A percentile compares a stretch with the other conserved stretches of the same genome.
These are phyloP conservation scores for Tyrophagus putrescentiae DNA, from an alignment of 1,140 invertebrate species.

Conservation along the genomic window DNA sequence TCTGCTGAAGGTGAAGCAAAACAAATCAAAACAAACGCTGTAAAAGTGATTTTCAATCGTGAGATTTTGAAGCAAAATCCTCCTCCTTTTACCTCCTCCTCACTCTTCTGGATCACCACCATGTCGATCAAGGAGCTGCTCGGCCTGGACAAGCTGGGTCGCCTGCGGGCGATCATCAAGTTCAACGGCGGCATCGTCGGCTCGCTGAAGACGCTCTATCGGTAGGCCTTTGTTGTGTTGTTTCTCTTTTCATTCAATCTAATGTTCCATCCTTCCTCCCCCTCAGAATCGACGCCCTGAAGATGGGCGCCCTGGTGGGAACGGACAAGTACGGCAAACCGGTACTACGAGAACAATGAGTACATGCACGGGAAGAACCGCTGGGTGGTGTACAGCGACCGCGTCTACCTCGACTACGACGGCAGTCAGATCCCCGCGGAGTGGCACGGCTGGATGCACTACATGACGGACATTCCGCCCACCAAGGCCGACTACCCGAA, in stretches of 20 bases:
- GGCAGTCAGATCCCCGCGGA: conserved; percentile 78
- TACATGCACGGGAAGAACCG: conserved; percentile 81
- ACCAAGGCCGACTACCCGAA: conserved; percentile 33
- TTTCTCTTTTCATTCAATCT: background rate
- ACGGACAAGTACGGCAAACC: conserved; percentile 87
- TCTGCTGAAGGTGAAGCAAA: too few relatives aligned
- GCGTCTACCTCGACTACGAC: conserved; percentile 70
- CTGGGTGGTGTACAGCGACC: conserved; percentile 75
- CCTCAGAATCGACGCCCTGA: conserved; percentile 68
- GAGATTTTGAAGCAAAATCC: too few relatives aligned
- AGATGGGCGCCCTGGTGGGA: conserved; percentile 72
- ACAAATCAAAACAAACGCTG: too few relatives aligned
- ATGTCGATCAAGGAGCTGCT: conserved; percentile 30
- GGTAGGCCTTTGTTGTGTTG: conserved; percentile 41
- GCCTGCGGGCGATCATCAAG: conserved; percentile 49
- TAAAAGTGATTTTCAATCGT: too few relatives aligned
- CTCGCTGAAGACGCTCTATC: conserved; percentile 53
- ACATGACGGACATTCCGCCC: conserved; percentile 63
- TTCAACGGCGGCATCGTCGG: conserved; percentile 58
- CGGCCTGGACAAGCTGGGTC: conserved; percentile 54
- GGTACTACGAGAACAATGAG: conserved; percentile 79
- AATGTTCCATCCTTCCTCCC: conserved; percentile 18
- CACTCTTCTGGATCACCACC: too few relatives aligned
- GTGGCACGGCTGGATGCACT: conserved; percentile 69
- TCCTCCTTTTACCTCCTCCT: too few relatives aligned